Percentiles rank a stretch among this genome's conserved stretches.
Evolutionary conservation across 2,797 vertebrate species (phyloP).

Genomic region (Aselliscus stoliczkanus): DNA sequence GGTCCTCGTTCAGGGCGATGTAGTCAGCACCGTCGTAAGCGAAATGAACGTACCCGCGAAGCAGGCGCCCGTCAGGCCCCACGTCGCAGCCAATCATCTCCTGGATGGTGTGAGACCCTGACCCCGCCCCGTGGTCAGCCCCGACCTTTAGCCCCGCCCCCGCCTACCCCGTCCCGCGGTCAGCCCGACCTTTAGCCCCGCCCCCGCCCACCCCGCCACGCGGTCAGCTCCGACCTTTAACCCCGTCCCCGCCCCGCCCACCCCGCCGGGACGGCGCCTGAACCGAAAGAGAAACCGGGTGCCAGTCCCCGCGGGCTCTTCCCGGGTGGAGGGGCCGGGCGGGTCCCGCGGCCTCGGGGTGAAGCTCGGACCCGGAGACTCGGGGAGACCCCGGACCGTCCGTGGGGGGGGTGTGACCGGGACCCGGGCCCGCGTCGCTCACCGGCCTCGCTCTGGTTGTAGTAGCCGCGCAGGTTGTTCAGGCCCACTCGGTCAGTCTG

Average conservation of each 20-base stretch:
- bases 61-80: background rate
- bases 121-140: background rate
- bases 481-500: fast-evolving
- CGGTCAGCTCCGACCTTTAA: background rate
- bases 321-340: fast-evolving
- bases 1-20: constrained; percentile 25
- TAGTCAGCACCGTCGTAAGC: constrained; percentile 30
- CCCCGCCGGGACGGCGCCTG: fast-evolving
- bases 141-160: too few species aligned
- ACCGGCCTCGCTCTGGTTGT: background rate
- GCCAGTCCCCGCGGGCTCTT: fast-evolving
- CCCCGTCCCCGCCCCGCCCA: too few species aligned
- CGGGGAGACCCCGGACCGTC: background rate
- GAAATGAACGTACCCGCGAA: fast-evolving
- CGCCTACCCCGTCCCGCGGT: background rate
- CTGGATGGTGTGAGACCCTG: background rate
- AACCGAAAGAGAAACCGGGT: fast-evolving
- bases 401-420: background rate
- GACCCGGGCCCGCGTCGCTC: background rate
- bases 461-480: fast-evolving
- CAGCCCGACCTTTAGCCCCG: background rate
- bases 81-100: background rate
- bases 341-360: background rate
- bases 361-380: fast-evolving
- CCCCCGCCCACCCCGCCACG: too few species aligned